These are phyloP conservation scores for Nyctalus aviator DNA, from an alignment of 2,797 vertebrate species.

Conservation along the genomic window DNA sequence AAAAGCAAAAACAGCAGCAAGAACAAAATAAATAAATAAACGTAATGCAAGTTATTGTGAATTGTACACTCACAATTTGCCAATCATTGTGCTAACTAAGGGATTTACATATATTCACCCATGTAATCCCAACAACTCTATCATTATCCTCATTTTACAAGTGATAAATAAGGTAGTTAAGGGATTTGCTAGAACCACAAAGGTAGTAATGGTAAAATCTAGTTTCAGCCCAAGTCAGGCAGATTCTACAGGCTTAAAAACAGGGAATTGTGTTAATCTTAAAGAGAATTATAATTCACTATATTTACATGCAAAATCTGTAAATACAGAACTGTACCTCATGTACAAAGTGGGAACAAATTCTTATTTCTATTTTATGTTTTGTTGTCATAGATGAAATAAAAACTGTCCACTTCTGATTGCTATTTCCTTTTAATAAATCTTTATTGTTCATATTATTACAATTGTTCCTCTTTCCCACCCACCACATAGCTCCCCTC, in stretches of 20 bases:
- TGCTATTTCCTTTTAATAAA: background rate
- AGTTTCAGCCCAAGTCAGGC: background rate
- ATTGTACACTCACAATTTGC: background rate
- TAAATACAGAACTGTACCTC: background rate
- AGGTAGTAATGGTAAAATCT: background rate
- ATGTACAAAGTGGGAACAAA: background rate
- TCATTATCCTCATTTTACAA: background rate
- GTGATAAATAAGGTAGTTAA: background rate
- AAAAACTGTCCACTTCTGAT: background rate
- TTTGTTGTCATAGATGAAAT: background rate
- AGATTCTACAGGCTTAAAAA: background rate
- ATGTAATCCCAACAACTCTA: background rate
- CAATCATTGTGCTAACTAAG: background rate
- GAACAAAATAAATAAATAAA: background rate
- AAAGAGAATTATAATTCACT: background rate
- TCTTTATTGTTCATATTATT: too few relatives aligned
- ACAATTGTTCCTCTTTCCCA: too few relatives aligned
- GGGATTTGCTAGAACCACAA: background rate
- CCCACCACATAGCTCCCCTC: too few relatives aligned
- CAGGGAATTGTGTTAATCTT: background rate
- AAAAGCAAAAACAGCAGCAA: background rate
- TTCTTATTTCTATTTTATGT: background rate
- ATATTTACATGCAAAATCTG: background rate
- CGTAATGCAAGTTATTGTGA: background rate
- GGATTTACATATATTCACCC: background rate